Conservation (phyloP, 30 jellyfish, hydroid and myxozoan species). For the Turritopsis dohrnii region DNA sequence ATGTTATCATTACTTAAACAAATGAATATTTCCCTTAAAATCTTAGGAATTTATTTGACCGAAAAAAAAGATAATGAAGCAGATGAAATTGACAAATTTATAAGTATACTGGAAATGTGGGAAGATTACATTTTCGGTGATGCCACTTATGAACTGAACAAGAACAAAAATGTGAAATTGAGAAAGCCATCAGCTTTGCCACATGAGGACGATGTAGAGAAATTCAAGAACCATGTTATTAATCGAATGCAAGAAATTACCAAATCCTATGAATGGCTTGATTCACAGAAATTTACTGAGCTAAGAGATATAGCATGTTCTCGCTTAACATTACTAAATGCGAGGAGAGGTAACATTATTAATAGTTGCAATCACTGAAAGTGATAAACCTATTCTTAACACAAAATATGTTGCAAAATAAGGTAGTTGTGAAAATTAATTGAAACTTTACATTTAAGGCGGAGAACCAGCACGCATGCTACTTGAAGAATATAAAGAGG, state of each 20-base stretch:
- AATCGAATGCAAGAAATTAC: constrained; percentile 1
- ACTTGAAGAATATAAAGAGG: constrained; percentile 24
- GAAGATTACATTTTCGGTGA: constrained; percentile 29
- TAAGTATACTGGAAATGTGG: constrained; percentile 21
- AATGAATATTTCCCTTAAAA: not conserved
- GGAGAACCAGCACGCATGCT: constrained; percentile 32
- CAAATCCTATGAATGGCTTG: constrained; percentile 1
- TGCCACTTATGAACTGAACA: constrained; percentile 14
- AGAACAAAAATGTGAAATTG: not conserved
- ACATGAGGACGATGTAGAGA: constrained; percentile 16
- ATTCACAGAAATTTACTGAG: constrained; percentile 8
- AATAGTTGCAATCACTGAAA: not conserved
- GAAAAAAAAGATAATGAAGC: not conserved
- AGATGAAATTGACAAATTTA: constrained; percentile 8
- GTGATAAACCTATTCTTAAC: not conserved
- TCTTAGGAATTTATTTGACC: constrained; percentile 11
- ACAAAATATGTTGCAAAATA: not conserved
- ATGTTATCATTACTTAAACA: not conserved
- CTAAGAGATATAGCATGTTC: constrained; percentile 27
- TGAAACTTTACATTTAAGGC: not conserved
- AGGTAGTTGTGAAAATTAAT: not conserved
- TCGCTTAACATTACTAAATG: constrained; percentile 14
- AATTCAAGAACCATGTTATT: not conserved
- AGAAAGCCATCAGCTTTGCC: constrained; percentile 17
- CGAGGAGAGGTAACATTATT: constrained; percentile 19